Evolutionary conservation across 2,113 vertebrate species (phyloP).

Genomic region (Erythrocercus mccallii): DNA sequence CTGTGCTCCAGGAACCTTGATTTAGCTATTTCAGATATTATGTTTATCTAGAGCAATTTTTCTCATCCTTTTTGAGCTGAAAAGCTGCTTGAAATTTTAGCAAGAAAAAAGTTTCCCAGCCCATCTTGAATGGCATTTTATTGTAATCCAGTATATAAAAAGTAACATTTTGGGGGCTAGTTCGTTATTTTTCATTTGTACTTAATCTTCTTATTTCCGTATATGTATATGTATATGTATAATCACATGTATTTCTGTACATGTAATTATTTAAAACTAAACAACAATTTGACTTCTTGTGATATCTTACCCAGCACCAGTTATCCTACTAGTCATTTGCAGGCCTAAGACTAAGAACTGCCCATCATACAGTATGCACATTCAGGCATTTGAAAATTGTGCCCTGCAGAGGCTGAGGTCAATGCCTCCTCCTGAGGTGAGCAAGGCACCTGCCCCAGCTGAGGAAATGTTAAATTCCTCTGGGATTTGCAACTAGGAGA

Average conservation of each 20-base stretch:
- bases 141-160: neutral
- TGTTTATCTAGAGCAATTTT: neutral
- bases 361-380: fast-evolving
- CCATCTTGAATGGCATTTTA: neutral
- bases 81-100: neutral
- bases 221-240: no score
- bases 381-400: neutral
- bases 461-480: neutral
- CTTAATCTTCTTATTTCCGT: neutral
- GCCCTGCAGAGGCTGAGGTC: neutral
- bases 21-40: neutral
- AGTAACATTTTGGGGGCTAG: neutral
- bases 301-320: neutral
- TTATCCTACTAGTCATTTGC: neutral
- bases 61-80: neutral
- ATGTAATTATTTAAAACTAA: neutral
- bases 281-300: neutral
- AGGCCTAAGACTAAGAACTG: neutral
- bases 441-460: neutral
- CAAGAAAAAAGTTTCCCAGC: fast-evolving
- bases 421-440: neutral
- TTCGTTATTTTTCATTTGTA: neutral
- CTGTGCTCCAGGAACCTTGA: neutral
- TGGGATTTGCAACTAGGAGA: neutral
- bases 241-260: no score